Evolutionary conservation across 2,797 vertebrate genomes (phyloP).

Genomic region (Aulostomus chinensis): DNA sequence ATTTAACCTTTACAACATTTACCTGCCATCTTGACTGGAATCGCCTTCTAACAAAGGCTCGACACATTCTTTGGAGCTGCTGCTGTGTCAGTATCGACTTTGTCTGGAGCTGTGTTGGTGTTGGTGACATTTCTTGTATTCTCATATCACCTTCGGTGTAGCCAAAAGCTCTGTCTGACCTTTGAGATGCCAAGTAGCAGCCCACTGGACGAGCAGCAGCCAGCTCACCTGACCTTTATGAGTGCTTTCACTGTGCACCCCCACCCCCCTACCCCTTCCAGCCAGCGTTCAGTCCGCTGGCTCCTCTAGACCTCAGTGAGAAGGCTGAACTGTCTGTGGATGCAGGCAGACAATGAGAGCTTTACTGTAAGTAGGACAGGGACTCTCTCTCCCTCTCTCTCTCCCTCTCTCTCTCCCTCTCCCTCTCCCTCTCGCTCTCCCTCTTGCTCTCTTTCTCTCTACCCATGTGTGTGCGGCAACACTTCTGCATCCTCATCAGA

Average conservation of each 20-base stretch:
- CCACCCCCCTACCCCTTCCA: background rate
- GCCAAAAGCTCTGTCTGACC: conserved; percentile 62
- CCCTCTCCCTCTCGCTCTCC: background rate
- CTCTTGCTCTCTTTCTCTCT: too few relatives aligned
- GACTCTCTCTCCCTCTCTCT: too few relatives aligned
- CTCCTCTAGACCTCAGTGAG: conserved; percentile 14
- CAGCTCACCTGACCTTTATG: conserved; percentile 66
- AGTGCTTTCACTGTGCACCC: conserved; percentile 31
- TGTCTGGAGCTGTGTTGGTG: conserved; percentile 51
- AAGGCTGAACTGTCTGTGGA: background rate
- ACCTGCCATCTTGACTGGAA: conserved; percentile 12
- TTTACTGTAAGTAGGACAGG: too few relatives aligned
- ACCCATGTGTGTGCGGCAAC: too few relatives aligned
- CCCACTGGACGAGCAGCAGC: conserved; percentile 42
- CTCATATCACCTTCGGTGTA: conserved; percentile 51
- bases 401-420: too few relatives aligned
- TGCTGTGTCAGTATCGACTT: conserved; percentile 60
- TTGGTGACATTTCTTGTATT: conserved; percentile 64
- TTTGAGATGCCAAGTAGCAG: conserved; percentile 61
- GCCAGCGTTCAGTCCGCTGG: conserved; percentile 20
- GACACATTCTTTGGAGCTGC: conserved; percentile 20
- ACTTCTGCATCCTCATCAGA: too few relatives aligned
- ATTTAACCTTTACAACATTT: conserved; percentile 17
- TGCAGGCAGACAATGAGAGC: too few relatives aligned
- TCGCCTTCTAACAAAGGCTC: conserved; percentile 38